Evolutionary conservation across 2,797 vertebrate genomes (phyloP).

Genomic region (Gambelia wislizenii): DNA sequence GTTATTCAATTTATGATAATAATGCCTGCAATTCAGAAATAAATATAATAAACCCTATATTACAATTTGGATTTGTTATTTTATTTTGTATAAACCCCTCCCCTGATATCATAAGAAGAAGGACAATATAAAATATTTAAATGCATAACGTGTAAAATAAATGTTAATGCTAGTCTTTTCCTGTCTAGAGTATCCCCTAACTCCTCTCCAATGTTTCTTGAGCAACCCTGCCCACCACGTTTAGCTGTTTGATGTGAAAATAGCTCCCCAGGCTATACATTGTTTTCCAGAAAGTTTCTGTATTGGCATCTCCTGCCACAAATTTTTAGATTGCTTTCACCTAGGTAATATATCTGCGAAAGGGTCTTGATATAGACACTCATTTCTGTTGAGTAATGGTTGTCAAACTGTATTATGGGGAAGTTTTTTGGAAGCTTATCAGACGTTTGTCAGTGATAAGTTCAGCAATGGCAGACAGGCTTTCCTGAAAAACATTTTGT

Average conservation of each 20-base stretch:
- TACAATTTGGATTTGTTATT: neutral
- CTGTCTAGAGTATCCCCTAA: neutral
- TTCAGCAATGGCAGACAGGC: neutral
- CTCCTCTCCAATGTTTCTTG: neutral
- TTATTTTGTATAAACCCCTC: neutral
- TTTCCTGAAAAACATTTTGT: neutral
- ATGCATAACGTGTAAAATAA: neutral
- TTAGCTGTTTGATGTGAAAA: neutral
- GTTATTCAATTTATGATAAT: too few species aligned
- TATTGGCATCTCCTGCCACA: neutral
- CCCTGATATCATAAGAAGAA: neutral
- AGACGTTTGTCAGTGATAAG: neutral
- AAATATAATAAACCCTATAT: too few species aligned
- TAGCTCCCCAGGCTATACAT: neutral
- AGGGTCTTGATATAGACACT: neutral
- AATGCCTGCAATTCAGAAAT: too few species aligned
- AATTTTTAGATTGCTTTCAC: constrained; percentile 1
- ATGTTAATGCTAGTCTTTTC: neutral
- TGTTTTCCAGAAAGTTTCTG: neutral
- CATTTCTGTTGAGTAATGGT: constrained; percentile 4
- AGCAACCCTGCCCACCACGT: neutral
- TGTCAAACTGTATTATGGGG: constrained; percentile 2
- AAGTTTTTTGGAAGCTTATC: neutral
- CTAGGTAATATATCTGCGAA: neutral
- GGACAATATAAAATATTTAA: neutral